Evolutionary conservation across 2,888 invertebrate species (phyloP), one percentile per base, ranked within the genome.

Genomic region (Catocala nupta): DNA sequence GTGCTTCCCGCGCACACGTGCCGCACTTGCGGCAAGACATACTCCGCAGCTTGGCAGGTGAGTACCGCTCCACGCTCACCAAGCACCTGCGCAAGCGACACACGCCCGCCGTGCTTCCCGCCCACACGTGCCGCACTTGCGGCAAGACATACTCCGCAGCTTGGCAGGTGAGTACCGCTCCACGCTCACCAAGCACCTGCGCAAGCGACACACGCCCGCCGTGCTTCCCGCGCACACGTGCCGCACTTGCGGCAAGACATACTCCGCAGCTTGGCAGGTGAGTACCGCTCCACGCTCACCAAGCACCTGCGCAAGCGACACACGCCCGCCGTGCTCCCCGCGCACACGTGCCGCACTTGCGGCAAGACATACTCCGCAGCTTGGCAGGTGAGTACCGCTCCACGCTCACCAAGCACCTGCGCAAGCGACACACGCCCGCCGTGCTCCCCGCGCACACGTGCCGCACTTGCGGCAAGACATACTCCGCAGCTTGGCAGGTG

Each of bases 301-400:
- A 92, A 92, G 78, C 93, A 93, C 77, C 65, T 67, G 53, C 77
- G 69, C 8, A 68, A 75, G 3, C 62, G 47, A 2, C 93, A 91
- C 79, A 63, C 70, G 65, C 88, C 90, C 5, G 68, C 68, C 34
- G 84, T 84, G 25, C 70, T 63, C 48, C 62, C 75, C 3, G 76
- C 80, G 3, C 87, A 89, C 70, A 45, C 61, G 16, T 92, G 93
- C 73, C n/a, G 10, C 0, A 63, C 59, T 5, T 93, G 93, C 70
- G 65, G 45, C 1, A 81, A 77, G 44, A 71, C 68, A 16, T 93
- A 87, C 76, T 49, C 65, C 34, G 86, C 87, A 1, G 81, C 81
- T 1, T 93, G 92, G 92, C 84, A 86, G 88, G 93, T 93, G 16
- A 83, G 81, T 94, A 93, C 84, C 85, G 85, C 45, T 93, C 93